A percentile compares a stretch with the other conserved stretches of the same genome.
Conservation (phyloP, 2,113 vertebrate species). For the Toxotes chatareus region DNA sequence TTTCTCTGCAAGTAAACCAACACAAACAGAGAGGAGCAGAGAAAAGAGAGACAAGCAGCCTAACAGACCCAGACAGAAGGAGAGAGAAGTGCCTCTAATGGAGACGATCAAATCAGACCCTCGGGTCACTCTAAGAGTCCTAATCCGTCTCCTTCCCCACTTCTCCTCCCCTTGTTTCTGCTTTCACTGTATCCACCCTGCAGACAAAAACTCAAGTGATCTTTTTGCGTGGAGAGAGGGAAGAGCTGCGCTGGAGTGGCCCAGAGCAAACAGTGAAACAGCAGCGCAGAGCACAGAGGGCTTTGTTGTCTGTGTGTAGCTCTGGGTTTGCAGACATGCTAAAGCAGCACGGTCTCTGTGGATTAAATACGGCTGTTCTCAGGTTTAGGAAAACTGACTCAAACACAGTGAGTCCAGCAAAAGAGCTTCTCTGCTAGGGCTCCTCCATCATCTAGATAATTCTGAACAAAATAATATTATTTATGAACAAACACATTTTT, state of each 20-base stretch:
- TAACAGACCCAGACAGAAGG: conserved; percentile 23
- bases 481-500: neutral
- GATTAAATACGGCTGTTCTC: conserved; percentile 15
- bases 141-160: conserved; percentile 10
- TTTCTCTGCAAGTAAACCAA: conserved; percentile 10
- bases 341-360: conserved; percentile 3
- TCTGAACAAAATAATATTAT: neutral
- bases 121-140: conserved; percentile 32
- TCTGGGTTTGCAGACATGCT: conserved; percentile 44
- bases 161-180: neutral
- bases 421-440: neutral
- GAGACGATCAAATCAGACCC: conserved; percentile 52
- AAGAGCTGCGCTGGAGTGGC: conserved; percentile 39
- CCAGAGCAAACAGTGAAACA: conserved; percentile 49
- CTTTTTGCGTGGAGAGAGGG: neutral
- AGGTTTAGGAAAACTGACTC: conserved; percentile 2
- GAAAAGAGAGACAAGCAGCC: neutral
- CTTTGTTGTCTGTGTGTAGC: conserved; percentile 65
- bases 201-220: conserved; percentile 43
- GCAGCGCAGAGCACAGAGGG: conserved; percentile 46
- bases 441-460: neutral
- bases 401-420: conserved; percentile 8
- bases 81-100: neutral
- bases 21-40: neutral
- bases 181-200: conserved; percentile 46